Percentiles rank a stretch among this genome's conserved stretches.
phyloP scores from a whole-genome alignment of 2,113 vertebrate genomes.

The Rhombomys opimus region DNA sequence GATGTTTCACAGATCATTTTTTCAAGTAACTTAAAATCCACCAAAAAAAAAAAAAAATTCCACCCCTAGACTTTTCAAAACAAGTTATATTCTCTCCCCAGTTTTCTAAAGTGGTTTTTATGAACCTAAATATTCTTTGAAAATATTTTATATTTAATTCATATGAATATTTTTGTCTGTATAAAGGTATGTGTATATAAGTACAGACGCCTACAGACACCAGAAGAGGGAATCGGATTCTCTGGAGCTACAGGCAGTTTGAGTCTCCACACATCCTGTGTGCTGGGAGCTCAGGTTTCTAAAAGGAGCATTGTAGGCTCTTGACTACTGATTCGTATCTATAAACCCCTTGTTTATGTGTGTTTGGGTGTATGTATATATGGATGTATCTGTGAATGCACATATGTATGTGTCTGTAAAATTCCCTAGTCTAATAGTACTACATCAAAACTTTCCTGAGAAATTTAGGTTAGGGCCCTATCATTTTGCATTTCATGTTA shows the following conservation, averaged over 20 bases:
- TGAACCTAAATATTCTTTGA: background rate
- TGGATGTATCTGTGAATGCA: background rate
- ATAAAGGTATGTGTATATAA: background rate
- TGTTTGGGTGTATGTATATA: background rate
- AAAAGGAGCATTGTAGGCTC: background rate
- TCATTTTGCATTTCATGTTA: background rate
- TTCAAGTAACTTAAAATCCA: background rate
- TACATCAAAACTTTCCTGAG: background rate
- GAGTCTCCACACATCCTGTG: background rate
- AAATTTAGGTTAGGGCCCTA: background rate
- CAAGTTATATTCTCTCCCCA: background rate
- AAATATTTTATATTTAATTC: background rate
- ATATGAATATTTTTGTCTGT: background rate
- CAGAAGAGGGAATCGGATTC: background rate
- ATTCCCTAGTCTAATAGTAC: background rate
- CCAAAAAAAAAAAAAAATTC: too few relatives aligned
- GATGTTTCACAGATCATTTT: background rate
- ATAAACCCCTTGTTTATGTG: background rate
- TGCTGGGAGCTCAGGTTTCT: background rate
- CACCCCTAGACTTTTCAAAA: background rate
- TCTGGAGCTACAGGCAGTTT: background rate
- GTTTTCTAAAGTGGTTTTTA: background rate
- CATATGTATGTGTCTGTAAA: background rate
- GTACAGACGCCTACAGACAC: background rate
- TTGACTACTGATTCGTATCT: background rate